phyloP scores from a whole-genome alignment of 2,888 invertebrate genomes.

The Automeris io region DNA sequence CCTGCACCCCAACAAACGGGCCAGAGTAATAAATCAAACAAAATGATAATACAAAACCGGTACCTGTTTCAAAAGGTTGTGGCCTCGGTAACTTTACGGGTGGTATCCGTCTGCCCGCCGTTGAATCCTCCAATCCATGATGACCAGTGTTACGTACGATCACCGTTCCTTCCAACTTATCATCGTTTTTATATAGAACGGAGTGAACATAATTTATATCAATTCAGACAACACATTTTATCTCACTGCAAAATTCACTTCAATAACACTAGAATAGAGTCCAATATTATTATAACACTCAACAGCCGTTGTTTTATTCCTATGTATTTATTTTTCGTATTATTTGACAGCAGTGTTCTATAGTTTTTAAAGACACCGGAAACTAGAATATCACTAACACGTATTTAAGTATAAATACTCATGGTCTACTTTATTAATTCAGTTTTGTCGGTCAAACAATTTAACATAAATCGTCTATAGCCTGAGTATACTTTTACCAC shows the following conservation, averaged over 20 bases:
- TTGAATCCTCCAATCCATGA: conserved; percentile 61
- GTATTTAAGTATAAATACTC: too few species aligned
- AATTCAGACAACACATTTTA: conserved; percentile 37
- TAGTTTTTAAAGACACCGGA: conserved; percentile 17
- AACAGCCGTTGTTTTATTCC: conserved; percentile 53
- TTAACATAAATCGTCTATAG: conserved; percentile 36
- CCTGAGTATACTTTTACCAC: conserved; percentile 59
- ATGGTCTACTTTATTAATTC: neutral
- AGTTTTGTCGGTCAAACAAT: conserved; percentile 21
- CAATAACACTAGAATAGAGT: conserved; percentile 41
- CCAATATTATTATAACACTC: conserved; percentile 36
- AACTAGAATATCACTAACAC: conserved; percentile 4
- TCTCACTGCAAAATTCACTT: conserved; percentile 40
- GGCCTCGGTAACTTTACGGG: conserved; percentile 66
- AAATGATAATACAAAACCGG: conserved; percentile 74
- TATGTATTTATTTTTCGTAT: conserved; percentile 72
- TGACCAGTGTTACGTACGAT: conserved; percentile 32
- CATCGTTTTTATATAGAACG: conserved; percentile 40
- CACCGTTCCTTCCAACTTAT: conserved; percentile 32
- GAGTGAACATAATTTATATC: conserved; percentile 43
- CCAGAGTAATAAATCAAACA: conserved; percentile 66
- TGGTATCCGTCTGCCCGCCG: conserved; percentile 44
- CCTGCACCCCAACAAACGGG: conserved; percentile 41
- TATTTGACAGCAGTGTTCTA: conserved; percentile 58
- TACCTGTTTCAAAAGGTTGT: conserved; percentile 70